Evolutionary conservation across 2,113 vertebrate genomes (phyloP).

Genomic region (Oreochromis tanganicae): DNA sequence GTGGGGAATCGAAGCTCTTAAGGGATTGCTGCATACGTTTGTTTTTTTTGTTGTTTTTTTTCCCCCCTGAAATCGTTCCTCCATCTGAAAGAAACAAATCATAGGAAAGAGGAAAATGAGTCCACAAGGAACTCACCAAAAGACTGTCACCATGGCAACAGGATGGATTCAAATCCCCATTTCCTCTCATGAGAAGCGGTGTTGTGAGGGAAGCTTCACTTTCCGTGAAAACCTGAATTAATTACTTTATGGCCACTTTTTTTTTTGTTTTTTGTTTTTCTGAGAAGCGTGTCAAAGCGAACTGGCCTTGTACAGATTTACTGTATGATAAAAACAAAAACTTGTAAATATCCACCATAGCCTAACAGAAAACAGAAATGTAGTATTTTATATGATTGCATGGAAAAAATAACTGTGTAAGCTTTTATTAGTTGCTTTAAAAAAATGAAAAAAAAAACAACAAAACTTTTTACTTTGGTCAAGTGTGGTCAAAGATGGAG

Average conservation of each 20-base stretch:
- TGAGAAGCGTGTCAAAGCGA: conserved; percentile 30
- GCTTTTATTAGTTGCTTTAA: conserved; percentile 80
- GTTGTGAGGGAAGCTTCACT: neutral
- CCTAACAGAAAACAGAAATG: conserved; percentile 78
- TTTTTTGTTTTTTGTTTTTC: neutral
- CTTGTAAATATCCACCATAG: conserved; percentile 83
- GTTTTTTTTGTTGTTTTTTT: neutral
- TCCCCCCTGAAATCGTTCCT: neutral
- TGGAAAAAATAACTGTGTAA: conserved; percentile 80
- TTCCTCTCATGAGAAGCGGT: neutral
- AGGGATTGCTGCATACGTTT: conserved; percentile 24
- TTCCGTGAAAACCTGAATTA: neutral
- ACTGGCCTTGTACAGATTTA: conserved; percentile 82
- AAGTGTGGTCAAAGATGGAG: conserved; percentile 55
- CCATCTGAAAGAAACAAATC: conserved; percentile 20
- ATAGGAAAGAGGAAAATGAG: conserved; percentile 44
- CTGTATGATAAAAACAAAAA: conserved; percentile 80
- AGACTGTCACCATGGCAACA: conserved; percentile 32
- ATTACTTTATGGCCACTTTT: conserved; percentile 32
- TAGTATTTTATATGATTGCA: conserved; percentile 93
- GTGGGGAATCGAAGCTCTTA: neutral
- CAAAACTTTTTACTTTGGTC: conserved; percentile 61
- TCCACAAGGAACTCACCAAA: conserved; percentile 24
- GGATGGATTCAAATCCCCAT: conserved; percentile 19
- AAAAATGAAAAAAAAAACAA: neutral